A percentile compares a stretch with the other conserved stretches of the same genome.
Conservation (phyloP, 2,888 invertebrate species). For the Mimas tiliae region DNA sequence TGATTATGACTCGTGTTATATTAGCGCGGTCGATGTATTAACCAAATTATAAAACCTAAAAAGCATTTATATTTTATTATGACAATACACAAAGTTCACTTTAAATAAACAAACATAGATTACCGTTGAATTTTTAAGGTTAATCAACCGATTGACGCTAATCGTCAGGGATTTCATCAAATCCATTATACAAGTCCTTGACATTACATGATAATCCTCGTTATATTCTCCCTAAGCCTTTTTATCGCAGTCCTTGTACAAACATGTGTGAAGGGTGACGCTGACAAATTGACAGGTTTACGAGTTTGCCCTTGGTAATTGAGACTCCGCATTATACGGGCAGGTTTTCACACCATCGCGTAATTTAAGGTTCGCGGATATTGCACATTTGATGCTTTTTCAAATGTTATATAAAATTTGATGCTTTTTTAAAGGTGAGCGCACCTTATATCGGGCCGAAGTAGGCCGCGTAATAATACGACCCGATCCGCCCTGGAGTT, state of each 20-base stretch:
- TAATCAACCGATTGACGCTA: conserved; percentile 2
- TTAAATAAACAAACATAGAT: background rate
- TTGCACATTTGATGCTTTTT: no score
- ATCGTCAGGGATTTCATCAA: conserved; percentile 27
- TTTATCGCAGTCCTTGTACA: conserved; percentile 39
- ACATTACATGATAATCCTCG: conserved; percentile 39
- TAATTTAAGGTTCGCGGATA: conserved; percentile 19
- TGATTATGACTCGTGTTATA: no score
- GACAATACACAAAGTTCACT: background rate
- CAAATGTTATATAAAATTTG: no score
- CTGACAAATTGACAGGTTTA: conserved; percentile 58
- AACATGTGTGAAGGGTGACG: conserved; percentile 44
- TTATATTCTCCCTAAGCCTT: conserved; percentile 38
- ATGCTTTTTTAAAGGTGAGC: no score
- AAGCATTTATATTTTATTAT: background rate
- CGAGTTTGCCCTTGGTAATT: conserved; percentile 41
- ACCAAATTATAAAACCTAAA: background rate
- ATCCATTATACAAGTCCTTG: conserved; percentile 34
- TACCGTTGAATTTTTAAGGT: background rate
- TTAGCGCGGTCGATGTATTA: no score
- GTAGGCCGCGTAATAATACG: no score
- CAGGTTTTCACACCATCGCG: conserved; percentile 33
- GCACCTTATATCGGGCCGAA: no score
- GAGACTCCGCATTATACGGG: conserved; percentile 30
- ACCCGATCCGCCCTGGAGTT: no score